These are phyloP conservation scores for Cantharis rustica DNA, from an alignment of 2,888 invertebrate species.

Conservation along the genomic window DNA sequence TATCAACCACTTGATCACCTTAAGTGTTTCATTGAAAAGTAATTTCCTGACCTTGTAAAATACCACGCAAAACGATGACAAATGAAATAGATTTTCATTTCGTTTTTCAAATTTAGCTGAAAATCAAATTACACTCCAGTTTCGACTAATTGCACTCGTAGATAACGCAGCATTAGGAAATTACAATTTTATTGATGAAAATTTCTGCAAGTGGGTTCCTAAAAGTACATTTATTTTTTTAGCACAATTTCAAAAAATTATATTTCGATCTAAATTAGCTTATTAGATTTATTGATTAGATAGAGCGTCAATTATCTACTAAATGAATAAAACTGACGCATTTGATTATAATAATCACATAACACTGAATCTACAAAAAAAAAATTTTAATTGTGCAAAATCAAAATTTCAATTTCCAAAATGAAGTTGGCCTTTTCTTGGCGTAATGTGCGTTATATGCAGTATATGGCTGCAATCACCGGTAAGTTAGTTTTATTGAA, in stretches of 20 bases:
- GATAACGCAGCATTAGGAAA: background rate
- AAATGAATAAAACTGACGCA: background rate
- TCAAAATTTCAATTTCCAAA: background rate
- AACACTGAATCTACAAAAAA: background rate
- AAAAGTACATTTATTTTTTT: background rate
- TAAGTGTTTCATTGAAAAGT: background rate
- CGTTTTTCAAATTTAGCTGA: background rate
- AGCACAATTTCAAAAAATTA: background rate
- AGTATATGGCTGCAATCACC: background rate
- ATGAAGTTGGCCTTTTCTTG: background rate
- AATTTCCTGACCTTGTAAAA: background rate
- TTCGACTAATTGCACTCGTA: background rate
- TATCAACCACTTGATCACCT: background rate
- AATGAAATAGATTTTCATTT: background rate
- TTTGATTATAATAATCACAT: background rate
- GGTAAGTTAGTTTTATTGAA: background rate
- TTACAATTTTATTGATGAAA: background rate
- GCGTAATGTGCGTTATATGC: slow-evolving; percentile 7
- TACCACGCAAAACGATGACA: background rate
- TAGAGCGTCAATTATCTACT: background rate
- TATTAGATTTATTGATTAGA: background rate
- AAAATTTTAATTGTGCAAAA: background rate
- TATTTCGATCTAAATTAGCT: background rate
- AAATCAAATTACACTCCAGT: background rate
- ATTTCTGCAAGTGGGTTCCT: background rate